Evolutionary conservation across 2,113 vertebrate species (phyloP).

Genomic region (Bolborhynchus lineola): DNA sequence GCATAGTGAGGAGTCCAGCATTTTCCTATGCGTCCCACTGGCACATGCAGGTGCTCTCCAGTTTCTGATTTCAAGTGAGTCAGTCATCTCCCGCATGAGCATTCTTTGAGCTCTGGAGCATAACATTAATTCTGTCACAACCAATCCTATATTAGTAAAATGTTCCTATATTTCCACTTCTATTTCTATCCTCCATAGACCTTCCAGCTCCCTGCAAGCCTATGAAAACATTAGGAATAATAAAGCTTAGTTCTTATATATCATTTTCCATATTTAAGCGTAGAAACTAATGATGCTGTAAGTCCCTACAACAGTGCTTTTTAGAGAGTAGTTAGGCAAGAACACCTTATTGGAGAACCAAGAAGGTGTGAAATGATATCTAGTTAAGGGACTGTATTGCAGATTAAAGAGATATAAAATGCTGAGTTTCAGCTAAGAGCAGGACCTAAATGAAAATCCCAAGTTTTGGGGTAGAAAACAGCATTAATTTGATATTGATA

Average conservation of each 20-base stretch:
- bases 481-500: conserved; percentile 22
- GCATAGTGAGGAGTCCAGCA: not conserved
- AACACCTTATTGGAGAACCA: conserved; percentile 58
- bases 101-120: not conserved
- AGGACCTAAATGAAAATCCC: conserved; percentile 41
- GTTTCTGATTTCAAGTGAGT: not conserved
- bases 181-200: conserved; percentile 40
- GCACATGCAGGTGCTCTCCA: not conserved
- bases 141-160: conserved; percentile 34
- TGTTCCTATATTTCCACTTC: conserved; percentile 41
- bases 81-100: not conserved
- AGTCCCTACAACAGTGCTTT: conserved; percentile 42
- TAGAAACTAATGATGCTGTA: conserved; percentile 62
- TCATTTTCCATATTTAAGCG: conserved; percentile 60
- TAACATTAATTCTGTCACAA: not conserved
- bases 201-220: conserved; percentile 40
- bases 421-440: conserved; percentile 27
- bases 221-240: conserved; percentile 59
- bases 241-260: conserved; percentile 58
- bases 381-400: conserved; percentile 43
- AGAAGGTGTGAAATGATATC: conserved; percentile 65
- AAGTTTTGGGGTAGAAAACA: conserved; percentile 3
- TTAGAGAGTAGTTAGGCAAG: conserved; percentile 52
- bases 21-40: not conserved
- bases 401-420: conserved; percentile 58